Percentiles rank a stretch among this genome's conserved stretches.
These are phyloP conservation scores for Aldrovandia affinis DNA, from an alignment of 2,797 vertebrate species.

Conservation along the genomic window DNA sequence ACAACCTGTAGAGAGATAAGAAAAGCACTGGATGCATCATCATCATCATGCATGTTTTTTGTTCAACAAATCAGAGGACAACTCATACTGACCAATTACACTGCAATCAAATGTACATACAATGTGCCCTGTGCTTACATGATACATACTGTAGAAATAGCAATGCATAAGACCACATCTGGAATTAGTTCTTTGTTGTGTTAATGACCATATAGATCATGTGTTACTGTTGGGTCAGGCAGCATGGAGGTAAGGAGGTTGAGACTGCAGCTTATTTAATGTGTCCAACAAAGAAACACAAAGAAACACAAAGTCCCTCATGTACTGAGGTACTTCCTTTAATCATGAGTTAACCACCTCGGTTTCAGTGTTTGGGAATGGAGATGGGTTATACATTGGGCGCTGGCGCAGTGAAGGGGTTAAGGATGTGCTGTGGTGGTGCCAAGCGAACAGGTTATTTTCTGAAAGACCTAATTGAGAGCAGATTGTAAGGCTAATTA, in stretches of 20 bases:
- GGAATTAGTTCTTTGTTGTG: not conserved
- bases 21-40: not conserved
- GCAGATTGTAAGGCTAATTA: constrained; percentile 45
- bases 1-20: constrained; percentile 33
- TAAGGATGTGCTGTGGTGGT: constrained; percentile 40
- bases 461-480: constrained; percentile 54
- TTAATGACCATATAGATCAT: not conserved
- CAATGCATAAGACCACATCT: not conserved
- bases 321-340: not conserved
- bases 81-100: not conserved
- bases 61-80: not conserved
- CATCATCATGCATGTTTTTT: too few species aligned
- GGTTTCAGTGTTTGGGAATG: not conserved
- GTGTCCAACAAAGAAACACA: not conserved
- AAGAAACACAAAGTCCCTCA: not conserved
- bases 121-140: not conserved
- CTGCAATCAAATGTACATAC: not conserved
- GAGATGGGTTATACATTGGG: not conserved
- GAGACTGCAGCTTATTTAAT: not conserved
- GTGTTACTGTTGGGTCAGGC: not conserved
- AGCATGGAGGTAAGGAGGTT: not conserved
- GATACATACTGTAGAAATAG: not conserved
- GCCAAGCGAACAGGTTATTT: constrained; percentile 50
- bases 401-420: constrained; percentile 50
- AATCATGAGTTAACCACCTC: not conserved